These are phyloP conservation scores for Reticulitermes speratus DNA, from an alignment of 1,140 invertebrate genomes.

Conservation along the genomic window DNA sequence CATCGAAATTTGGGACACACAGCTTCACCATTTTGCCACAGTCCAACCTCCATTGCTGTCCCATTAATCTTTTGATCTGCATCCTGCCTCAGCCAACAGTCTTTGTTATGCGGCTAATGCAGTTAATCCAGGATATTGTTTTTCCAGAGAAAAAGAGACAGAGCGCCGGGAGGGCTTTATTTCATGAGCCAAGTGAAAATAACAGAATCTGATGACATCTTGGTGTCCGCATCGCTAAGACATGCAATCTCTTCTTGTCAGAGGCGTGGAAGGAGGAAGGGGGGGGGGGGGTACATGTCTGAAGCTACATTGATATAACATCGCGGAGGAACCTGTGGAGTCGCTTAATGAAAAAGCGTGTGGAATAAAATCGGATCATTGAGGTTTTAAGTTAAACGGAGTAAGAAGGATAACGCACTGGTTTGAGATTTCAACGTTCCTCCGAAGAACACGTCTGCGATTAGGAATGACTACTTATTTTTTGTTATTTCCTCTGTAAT, in stretches of 20 bases:
- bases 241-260: constrained; percentile 13
- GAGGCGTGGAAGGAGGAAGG: neutral
- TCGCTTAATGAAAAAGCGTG: neutral
- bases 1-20: neutral
- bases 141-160: neutral
- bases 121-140: constrained; percentile 19
- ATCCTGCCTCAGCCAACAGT: neutral
- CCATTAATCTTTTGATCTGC: constrained; percentile 16
- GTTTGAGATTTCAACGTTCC: too few species aligned
- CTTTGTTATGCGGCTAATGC: constrained; percentile 10
- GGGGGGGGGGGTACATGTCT: neutral
- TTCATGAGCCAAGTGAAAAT: constrained; percentile 19
- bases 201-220: constrained; percentile 16
- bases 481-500: too few species aligned
- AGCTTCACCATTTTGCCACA: neutral
- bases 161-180: neutral
- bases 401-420: neutral
- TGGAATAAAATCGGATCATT: neutral
- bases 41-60: neutral
- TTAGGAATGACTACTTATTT: too few species aligned
- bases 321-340: neutral
- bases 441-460: too few species aligned
- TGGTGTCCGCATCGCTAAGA: constrained; percentile 1
- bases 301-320: neutral
- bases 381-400: neutral